Conservation (phyloP, 2,797 vertebrate species). For the Toxotes lorentzi region DNA sequence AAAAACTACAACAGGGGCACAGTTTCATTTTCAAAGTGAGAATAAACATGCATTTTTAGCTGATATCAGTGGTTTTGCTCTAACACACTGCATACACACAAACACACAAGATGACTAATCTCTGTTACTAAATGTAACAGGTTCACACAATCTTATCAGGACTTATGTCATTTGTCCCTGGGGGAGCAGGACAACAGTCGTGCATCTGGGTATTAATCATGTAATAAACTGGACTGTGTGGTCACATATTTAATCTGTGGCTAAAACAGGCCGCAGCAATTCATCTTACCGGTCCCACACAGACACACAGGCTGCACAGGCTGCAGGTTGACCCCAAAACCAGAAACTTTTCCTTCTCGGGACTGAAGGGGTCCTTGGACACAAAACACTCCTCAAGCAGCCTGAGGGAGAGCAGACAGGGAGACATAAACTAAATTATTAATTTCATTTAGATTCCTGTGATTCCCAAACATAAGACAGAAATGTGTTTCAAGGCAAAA, state of each 20-base stretch:
- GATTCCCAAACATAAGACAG: neutral
- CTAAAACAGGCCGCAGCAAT: neutral
- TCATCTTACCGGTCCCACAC: conserved; percentile 86
- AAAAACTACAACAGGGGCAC: conserved; percentile 3
- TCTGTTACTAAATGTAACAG: neutral
- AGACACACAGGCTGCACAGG: conserved; percentile 86
- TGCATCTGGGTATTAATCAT: neutral
- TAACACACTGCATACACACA: no score
- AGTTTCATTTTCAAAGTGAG: neutral
- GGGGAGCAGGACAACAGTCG: neutral
- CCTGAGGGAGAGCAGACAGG: conserved; percentile 67
- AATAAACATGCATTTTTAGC: neutral
- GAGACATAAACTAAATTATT: accelerated
- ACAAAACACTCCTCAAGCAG: conserved; percentile 92
- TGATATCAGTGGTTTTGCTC: neutral
- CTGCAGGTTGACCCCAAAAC: conserved; percentile 89
- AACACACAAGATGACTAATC: neutral
- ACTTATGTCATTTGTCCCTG: neutral
- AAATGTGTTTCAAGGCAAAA: accelerated
- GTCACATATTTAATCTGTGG: neutral
- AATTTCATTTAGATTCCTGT: accelerated
- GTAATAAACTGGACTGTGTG: neutral
- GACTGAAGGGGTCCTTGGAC: conserved; percentile 90
- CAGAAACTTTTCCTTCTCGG: conserved; percentile 89
- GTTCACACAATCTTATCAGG: neutral